Percentiles rank a stretch among this genome's conserved stretches.
phyloP scores from a whole-genome alignment of 2,797 vertebrate genomes.

The Limnodromus scolopaceus region DNA sequence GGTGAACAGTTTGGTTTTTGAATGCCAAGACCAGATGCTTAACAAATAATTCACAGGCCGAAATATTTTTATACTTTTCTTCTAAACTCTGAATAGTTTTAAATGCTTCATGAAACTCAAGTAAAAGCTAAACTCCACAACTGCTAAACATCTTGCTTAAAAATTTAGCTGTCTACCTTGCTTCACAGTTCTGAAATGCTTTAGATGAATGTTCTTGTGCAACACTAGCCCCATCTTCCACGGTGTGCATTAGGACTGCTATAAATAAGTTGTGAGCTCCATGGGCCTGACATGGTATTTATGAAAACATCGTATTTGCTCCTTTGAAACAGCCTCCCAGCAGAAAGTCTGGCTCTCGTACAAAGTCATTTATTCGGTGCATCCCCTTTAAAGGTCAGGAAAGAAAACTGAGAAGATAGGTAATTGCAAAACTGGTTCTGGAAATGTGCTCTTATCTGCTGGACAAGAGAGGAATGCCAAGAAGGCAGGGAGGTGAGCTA shows the following conservation, averaged over 20 bases:
- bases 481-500: conserved; percentile 57
- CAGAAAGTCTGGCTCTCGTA: background rate
- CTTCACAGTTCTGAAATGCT: background rate
- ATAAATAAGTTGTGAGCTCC: conserved; percentile 38
- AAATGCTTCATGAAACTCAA: background rate
- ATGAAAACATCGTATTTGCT: conserved; percentile 42
- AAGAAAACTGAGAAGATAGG: conserved; percentile 50
- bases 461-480: conserved; percentile 34
- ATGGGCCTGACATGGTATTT: conserved; percentile 47
- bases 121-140: background rate
- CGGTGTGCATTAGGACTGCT: conserved; percentile 19
- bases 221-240: background rate
- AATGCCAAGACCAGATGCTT: background rate
- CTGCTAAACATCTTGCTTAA: background rate
- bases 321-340: conserved; percentile 51
- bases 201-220: conserved; percentile 29
- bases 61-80: background rate
- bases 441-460: conserved; percentile 63
- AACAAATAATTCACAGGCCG: background rate
- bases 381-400: conserved; percentile 66
- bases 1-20: background rate
- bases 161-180: background rate
- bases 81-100: background rate
- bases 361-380: conserved; percentile 7
- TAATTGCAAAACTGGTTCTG: conserved; percentile 59